Evolutionary conservation across 1,140 invertebrate genomes (phyloP).

Genomic region (Capitella teleta): DNA sequence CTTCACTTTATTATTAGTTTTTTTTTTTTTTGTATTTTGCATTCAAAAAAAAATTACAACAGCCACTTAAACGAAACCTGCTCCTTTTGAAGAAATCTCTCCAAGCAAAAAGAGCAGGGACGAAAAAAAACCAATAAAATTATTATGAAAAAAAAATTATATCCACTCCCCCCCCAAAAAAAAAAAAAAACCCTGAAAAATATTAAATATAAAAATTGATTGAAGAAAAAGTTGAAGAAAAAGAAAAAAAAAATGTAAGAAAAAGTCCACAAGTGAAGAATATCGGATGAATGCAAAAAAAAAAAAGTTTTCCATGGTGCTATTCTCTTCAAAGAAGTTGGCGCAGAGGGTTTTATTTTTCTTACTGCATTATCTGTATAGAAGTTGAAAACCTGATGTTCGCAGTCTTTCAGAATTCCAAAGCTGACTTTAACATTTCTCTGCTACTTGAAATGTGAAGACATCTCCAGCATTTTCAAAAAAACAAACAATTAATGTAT

Average conservation of each 20-base stretch:
- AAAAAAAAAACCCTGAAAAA: no score
- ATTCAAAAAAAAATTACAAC: no score
- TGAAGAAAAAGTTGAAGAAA: background rate
- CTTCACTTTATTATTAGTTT: no score
- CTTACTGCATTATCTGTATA: background rate
- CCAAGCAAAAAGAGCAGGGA: no score
- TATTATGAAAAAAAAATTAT: no score
- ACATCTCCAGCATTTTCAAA: constrained; percentile 1
- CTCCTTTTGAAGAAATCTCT: background rate
- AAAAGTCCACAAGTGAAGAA: background rate
- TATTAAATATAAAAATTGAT: background rate
- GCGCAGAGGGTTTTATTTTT: constrained; percentile 5
- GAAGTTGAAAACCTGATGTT: background rate
- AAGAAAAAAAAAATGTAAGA: constrained; percentile 4
- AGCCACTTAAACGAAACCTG: no score
- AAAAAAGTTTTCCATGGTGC: constrained; percentile 8
- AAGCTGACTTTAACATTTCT: constrained; percentile 6
- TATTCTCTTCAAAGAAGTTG: constrained; percentile 8
- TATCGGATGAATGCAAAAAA: constrained; percentile 4
- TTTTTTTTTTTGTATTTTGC: no score
- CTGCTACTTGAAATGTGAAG: constrained; percentile 5
- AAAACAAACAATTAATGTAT: background rate
- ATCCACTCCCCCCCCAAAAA: no score
- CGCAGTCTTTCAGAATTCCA: constrained; percentile 10
- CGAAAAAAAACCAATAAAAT: no score